Conservation (phyloP, 2,113 vertebrate species). For the Dolichotis patagonum region DNA sequence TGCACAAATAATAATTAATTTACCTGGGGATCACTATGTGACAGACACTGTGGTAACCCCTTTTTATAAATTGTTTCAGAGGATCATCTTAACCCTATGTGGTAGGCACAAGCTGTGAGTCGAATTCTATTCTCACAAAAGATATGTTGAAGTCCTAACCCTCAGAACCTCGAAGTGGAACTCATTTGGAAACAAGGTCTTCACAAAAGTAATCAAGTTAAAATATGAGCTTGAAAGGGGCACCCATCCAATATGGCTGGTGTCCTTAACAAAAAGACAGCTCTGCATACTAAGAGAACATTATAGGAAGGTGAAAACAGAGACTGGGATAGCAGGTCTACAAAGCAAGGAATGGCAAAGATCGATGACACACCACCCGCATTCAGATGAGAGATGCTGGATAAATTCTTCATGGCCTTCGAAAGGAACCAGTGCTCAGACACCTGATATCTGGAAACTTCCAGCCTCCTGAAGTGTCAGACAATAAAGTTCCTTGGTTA, state of each 20-base stretch:
- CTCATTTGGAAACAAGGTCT: neutral
- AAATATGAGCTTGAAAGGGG: neutral
- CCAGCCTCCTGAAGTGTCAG: neutral
- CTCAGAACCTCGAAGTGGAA: neutral
- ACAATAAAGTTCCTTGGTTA: neutral
- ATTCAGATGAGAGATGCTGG: neutral
- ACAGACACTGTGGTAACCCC: neutral
- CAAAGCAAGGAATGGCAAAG: neutral
- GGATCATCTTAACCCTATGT: neutral
- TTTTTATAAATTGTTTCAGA: neutral
- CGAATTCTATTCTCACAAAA: neutral
- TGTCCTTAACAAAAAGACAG: neutral
- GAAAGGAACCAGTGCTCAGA: neutral
- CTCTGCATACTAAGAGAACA: neutral
- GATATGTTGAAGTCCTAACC: neutral
- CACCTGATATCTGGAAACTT: neutral
- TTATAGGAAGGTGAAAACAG: neutral
- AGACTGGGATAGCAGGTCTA: too few relatives aligned
- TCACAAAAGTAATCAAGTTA: neutral
- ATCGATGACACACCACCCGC: accelerated
- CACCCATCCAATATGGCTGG: neutral
- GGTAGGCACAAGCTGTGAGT: neutral
- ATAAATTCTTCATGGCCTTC: neutral
- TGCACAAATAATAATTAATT: neutral
- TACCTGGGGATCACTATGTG: neutral